Percentiles rank a stretch among this genome's conserved stretches.
phyloP scores from a whole-genome alignment of 2,113 vertebrate species.

The Erythrocercus mccallii region DNA sequence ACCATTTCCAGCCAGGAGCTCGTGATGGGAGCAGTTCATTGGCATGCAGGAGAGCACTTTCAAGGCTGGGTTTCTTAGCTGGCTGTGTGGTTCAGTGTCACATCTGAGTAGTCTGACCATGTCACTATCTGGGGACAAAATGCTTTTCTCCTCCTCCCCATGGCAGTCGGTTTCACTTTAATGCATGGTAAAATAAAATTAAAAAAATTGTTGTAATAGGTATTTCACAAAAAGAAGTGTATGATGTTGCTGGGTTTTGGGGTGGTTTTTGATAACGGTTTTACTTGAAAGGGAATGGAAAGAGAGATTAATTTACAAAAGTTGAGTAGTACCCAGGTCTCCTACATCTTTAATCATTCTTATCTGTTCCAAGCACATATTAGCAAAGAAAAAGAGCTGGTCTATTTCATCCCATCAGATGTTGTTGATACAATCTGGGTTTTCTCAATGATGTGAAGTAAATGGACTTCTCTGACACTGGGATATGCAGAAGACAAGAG shows the following conservation, averaged over 20 bases:
- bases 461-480: not conserved
- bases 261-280: rapidly evolving
- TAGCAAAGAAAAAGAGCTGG: not conserved
- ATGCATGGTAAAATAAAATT: not conserved
- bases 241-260: rapidly evolving
- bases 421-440: not conserved
- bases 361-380: not conserved
- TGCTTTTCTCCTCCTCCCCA: not conserved
- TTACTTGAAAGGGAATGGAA: not conserved
- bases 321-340: not conserved
- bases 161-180: not conserved
- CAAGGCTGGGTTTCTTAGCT: rapidly evolving
- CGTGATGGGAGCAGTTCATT: not conserved
- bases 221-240: not conserved
- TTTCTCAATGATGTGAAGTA: not conserved
- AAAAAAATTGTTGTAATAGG: not conserved
- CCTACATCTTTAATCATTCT: not conserved
- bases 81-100: not conserved
- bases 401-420: not conserved
- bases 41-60: not conserved
- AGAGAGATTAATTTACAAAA: not conserved
- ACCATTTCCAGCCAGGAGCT: not conserved
- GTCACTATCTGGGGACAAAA: not conserved
- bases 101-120: not conserved
- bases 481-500: not conserved